Base-by-base conservation (phyloP, 2,888 invertebrate genomes). In the Prenolepis imparis region DNA sequence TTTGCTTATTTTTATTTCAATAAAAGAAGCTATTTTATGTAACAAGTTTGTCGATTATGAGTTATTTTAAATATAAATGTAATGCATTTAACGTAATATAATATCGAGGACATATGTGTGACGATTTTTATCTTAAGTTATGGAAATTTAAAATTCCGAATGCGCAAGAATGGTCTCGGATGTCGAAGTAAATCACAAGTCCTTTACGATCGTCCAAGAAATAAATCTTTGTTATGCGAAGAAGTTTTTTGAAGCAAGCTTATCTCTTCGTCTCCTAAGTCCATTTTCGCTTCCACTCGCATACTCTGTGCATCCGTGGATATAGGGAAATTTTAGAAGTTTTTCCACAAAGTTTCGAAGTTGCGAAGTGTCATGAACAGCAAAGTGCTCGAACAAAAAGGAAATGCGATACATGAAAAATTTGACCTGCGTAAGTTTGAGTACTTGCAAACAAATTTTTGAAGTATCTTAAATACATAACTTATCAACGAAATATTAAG, bases 161-260 rank as follows among this genome's bases (percentile, higher is more conserved):
- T 15, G 32, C 36, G 32, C 24, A 41, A 57, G 6, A 77, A 21
- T 57, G 32, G 18, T 32, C 12, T 41, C 28, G 48, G 32, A 32
- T 15, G 44, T 59, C 24, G 70, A 59, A 59, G 21, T 59, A 24
- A 59, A 48, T 36, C 44, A 32, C n/a, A 59, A 67, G 55, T 66
- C 15, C 12, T 21, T 59, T 59, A 80, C 70, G 44, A 32, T 70
- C 59, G 59, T 80, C 36, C 18, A 36, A 12, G 18, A 32, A 61
- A 80, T 80, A 80, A 80, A 68, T 80, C 70, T 68, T 70, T 59
- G 59, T 80, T 78, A 44, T 44, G 12, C 36, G 32, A 6, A 8
- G 24, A 67, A 70, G 70, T 70, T 59, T 80, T 80, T 80, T 61
- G 78, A 70, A 61, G 68, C 68, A 44, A 78, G 78, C 59, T 80